A percentile compares a stretch with the other conserved stretches of the same genome.
Evolutionary conservation across 1,140 invertebrate species (phyloP).

Genomic region (Palaemon carinicauda): DNA sequence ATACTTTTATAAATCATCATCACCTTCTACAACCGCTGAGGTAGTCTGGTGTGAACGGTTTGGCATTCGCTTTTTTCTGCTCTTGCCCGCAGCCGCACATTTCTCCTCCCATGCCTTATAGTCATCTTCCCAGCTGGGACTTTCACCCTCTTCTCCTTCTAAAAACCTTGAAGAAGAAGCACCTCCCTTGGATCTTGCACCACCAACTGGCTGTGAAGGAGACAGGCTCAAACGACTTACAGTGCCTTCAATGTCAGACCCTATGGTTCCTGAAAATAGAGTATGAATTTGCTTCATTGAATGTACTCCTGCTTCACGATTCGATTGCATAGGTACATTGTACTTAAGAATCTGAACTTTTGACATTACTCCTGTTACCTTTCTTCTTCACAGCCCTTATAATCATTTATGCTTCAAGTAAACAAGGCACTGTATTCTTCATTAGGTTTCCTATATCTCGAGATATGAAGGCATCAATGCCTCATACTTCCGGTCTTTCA

Average conservation of each 20-base stretch:
- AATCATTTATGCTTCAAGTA: no score
- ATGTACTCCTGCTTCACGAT: no score
- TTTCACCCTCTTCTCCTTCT: slow-evolving; percentile 62
- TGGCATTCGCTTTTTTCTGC: slow-evolving; percentile 26
- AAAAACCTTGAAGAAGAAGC: slow-evolving; percentile 41
- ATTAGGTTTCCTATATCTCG: no score
- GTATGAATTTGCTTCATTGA: no score
- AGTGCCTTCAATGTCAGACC: slow-evolving; percentile 17
- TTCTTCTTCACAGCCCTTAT: no score
- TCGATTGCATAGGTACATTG: no score
- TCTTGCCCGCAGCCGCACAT: slow-evolving; percentile 58
- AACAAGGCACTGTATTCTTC: no score
- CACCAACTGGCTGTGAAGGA: slow-evolving; percentile 38
- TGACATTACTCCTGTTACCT: no score
- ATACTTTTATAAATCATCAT: not conserved
- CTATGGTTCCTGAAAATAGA: not conserved
- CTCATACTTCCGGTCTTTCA: no score
- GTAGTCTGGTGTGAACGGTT: slow-evolving; percentile 66
- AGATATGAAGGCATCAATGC: no score
- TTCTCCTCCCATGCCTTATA: slow-evolving; percentile 70
- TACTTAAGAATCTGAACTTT: no score
- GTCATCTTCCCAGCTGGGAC: slow-evolving; percentile 68
- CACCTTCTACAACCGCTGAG: slow-evolving; percentile 61
- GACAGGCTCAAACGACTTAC: slow-evolving; percentile 37
- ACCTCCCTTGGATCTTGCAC: slow-evolving; percentile 38